Evolutionary conservation across 2,888 invertebrate genomes (phyloP).

Genomic region (Drosophila seclusa): DNA sequence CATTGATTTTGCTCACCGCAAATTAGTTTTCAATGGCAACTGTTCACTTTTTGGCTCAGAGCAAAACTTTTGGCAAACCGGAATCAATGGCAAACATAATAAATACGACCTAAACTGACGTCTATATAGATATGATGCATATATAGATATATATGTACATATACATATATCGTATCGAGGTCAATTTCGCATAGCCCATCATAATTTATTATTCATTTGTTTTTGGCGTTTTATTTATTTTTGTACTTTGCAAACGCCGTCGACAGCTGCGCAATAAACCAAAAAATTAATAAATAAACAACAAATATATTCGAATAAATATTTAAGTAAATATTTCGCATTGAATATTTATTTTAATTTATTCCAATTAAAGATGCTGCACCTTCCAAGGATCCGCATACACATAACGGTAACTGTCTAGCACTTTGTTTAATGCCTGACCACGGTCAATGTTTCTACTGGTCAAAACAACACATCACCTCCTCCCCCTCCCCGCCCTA

Average conservation of each 20-base stretch:
- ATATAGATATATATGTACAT: background rate
- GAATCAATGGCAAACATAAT: conserved; percentile 47
- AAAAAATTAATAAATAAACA: conserved; percentile 30
- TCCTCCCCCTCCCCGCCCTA: too few relatives aligned
- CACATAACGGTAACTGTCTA: background rate
- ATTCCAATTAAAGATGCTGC: conserved; percentile 7
- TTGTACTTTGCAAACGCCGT: conserved; percentile 57
- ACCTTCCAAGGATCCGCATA: conserved; percentile 36
- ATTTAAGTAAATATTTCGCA: background rate
- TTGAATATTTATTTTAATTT: conserved; percentile 27
- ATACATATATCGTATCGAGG: conserved; percentile 9
- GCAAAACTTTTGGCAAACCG: conserved; percentile 23
- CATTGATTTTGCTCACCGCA: conserved; percentile 44
- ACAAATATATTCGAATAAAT: conserved; percentile 33
- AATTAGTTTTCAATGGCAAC: conserved; percentile 64
- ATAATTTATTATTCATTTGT: conserved; percentile 61
- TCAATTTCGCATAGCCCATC: conserved; percentile 13
- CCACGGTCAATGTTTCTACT: conserved; percentile 63
- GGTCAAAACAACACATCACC: conserved; percentile 3
- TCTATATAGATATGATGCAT: background rate
- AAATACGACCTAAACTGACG: conserved; percentile 44
- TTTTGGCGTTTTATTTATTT: conserved; percentile 57
- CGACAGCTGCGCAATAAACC: conserved; percentile 59
- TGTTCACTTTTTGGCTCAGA: conserved; percentile 6
- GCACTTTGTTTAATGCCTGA: conserved; percentile 50